Percentiles rank a stretch among this genome's conserved stretches.
These are phyloP conservation scores for Eupeodes corollae DNA, from an alignment of 1,140 invertebrate species.

Conservation along the genomic window DNA sequence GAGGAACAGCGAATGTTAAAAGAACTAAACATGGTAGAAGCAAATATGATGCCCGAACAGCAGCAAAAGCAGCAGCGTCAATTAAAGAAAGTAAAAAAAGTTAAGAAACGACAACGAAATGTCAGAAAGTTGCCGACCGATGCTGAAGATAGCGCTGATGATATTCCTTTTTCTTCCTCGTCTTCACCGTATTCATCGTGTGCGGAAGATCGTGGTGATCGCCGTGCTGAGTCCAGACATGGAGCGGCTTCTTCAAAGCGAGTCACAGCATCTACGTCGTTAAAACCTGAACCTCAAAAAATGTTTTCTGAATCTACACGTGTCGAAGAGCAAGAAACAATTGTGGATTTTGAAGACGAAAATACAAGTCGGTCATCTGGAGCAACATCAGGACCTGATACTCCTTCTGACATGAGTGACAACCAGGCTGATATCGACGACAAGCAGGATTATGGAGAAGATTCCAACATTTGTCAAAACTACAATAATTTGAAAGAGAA, in stretches of 20 bases:
- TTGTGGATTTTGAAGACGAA: slow-evolving; percentile 13
- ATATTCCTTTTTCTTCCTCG: slow-evolving; percentile 6
- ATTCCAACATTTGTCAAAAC: neutral
- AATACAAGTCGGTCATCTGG: slow-evolving; percentile 53
- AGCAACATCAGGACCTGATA: slow-evolving; percentile 77
- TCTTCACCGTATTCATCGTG: slow-evolving; percentile 22
- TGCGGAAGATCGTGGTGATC: slow-evolving; percentile 11
- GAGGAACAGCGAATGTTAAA: neutral
- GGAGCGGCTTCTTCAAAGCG: neutral
- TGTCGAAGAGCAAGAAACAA: neutral
- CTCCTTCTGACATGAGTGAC: slow-evolving; percentile 56
- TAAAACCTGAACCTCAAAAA: too few species aligned
- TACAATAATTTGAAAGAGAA: slow-evolving; percentile 55
- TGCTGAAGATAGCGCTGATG: slow-evolving; percentile 7
- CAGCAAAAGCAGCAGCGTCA: slow-evolving; percentile 5
- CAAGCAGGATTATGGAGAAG: neutral
- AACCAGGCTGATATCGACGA: slow-evolving; percentile 53
- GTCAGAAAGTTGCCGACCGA: neutral
- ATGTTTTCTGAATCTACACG: too few species aligned
- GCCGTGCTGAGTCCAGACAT: neutral
- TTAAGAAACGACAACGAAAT: neutral
- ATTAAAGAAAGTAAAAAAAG: slow-evolving; percentile 4
- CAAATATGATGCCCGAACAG: neutral
- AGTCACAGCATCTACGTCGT: too few species aligned
- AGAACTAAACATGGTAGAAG: slow-evolving; percentile 19